Percentiles rank a stretch among this genome's conserved stretches.
Evolutionary conservation across 1,140 invertebrate species (phyloP).

Genomic region (Linepithema humile): DNA sequence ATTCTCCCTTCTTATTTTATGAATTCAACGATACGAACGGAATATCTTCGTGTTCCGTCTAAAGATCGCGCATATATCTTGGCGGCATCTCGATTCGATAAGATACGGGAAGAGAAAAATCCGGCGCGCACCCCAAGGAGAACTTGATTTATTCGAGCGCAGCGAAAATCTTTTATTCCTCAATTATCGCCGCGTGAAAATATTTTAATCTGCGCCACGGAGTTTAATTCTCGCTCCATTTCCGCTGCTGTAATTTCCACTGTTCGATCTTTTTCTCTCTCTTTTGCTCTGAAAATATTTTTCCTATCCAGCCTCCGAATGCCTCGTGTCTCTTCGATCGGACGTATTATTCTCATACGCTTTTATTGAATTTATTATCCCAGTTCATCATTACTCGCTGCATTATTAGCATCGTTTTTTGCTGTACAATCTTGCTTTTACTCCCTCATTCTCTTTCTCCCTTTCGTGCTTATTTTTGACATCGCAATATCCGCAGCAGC

Average conservation of each 20-base stretch:
- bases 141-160: slow-evolving; percentile 46
- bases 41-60: slow-evolving; percentile 38
- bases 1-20: slow-evolving; percentile 33
- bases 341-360: slow-evolving; percentile 45
- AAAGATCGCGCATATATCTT: slow-evolving; percentile 35
- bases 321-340: slow-evolving; percentile 38
- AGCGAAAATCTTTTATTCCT: slow-evolving; percentile 56
- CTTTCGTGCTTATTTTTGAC: slow-evolving; percentile 13
- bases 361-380: slow-evolving; percentile 54
- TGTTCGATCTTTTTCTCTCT: slow-evolving; percentile 6
- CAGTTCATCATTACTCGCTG: slow-evolving; percentile 36
- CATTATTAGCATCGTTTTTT: slow-evolving; percentile 28
- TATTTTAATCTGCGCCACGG: slow-evolving; percentile 52
- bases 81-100: slow-evolving; percentile 48
- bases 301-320: slow-evolving; percentile 19
- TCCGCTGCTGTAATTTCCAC: slow-evolving; percentile 49
- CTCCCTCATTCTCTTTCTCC: background rate
- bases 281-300: slow-evolving; percentile 42
- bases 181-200: slow-evolving; percentile 56
- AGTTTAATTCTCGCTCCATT: slow-evolving; percentile 53
- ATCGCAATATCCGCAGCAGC: background rate
- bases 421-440: background rate
- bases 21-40: slow-evolving; percentile 33
- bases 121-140: slow-evolving; percentile 7
- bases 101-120: slow-evolving; percentile 35